phyloP scores from a whole-genome alignment of 2,888 invertebrate species.

The Trachelus tabidus region DNA sequence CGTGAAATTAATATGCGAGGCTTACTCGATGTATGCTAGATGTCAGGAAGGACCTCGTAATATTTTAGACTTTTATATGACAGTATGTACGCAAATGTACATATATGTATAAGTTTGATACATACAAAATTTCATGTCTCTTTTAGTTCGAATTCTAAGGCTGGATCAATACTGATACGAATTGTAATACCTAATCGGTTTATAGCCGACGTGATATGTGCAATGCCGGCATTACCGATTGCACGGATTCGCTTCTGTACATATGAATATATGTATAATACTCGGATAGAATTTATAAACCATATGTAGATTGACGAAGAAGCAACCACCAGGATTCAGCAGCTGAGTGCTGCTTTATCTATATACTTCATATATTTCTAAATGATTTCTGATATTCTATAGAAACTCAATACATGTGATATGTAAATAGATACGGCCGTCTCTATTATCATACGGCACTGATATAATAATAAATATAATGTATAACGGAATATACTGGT shows the following conservation, averaged over 20 bases:
- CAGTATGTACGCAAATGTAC: not conserved
- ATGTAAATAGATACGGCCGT: not conserved
- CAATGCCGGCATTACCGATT: not conserved
- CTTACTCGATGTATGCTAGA: not conserved
- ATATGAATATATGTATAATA: not conserved
- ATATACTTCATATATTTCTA: not conserved
- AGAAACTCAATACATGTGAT: not conserved
- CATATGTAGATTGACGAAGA: not conserved
- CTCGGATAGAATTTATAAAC: not conserved
- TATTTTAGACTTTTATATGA: constrained; percentile 1
- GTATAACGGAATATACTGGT: not conserved
- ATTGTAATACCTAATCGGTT: not conserved
- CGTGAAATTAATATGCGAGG: not conserved
- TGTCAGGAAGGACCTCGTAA: constrained; percentile 3
- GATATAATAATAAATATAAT: not conserved
- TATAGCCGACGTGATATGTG: not conserved
- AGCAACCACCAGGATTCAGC: not conserved
- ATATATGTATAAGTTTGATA: constrained; percentile 13
- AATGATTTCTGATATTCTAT: not conserved
- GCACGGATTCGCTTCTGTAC: not conserved
- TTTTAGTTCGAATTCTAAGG: constrained; percentile 1
- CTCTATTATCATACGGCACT: not conserved
- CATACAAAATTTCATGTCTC: constrained; percentile 24
- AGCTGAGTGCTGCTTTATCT: not conserved
- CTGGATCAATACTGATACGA: not conserved